These are phyloP conservation scores for Nibea albiflora DNA, from an alignment of 2,113 vertebrate species.

Conservation along the genomic window DNA sequence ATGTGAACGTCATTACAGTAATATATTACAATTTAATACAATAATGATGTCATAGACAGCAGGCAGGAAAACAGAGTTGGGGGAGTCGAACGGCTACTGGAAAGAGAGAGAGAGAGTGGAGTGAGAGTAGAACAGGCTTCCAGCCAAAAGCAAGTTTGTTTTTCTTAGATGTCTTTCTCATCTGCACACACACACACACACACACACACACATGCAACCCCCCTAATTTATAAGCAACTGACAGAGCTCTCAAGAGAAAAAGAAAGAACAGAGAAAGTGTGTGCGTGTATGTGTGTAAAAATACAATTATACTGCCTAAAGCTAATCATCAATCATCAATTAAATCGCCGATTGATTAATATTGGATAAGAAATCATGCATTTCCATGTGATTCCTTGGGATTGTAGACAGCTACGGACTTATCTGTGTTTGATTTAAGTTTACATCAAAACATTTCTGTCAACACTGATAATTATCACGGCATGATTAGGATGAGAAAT, in stretches of 20 bases:
- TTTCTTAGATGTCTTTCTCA: conserved; percentile 28
- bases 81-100: background rate
- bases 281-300: background rate
- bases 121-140: conserved; percentile 3
- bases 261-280: background rate
- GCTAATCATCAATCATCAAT: background rate
- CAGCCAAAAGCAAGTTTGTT: conserved; percentile 23
- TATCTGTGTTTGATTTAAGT: background rate
- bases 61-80: background rate
- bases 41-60: background rate
- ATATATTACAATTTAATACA: too few species aligned
- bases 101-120: background rate
- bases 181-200: conserved; percentile 1
- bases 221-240: conserved; percentile 38
- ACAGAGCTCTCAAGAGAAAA: background rate
- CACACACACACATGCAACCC: background rate
- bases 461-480: background rate
- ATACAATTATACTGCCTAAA: background rate
- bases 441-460: background rate
- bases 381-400: background rate
- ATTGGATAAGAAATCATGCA: background rate
- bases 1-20: background rate
- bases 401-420: background rate
- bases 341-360: background rate
- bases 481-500: background rate